A percentile compares a stretch with the other conserved stretches of the same genome.
These are phyloP conservation scores for Parapsyche elsis DNA, from an alignment of 1,140 invertebrate species.

Conservation along the genomic window DNA sequence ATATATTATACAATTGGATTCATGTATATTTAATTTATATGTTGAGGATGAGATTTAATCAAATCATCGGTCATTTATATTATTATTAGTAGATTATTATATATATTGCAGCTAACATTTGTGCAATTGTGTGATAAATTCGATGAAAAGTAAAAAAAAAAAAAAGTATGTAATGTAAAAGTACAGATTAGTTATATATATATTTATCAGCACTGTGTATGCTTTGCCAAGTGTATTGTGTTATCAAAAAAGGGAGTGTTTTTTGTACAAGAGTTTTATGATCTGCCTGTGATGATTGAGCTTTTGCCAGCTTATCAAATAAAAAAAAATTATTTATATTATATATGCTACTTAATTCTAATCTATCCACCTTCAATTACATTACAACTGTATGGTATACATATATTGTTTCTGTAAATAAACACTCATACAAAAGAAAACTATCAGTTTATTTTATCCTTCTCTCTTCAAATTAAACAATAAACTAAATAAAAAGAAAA, in stretches of 20 bases:
- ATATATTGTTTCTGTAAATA: conserved; percentile 56
- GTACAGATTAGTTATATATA: conserved; percentile 25
- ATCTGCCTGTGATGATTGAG: conserved; percentile 41
- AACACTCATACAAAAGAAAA: conserved; percentile 51
- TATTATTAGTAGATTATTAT: no score
- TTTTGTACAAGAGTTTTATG: conserved; percentile 20
- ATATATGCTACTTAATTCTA: conserved; percentile 51
- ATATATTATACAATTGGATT: no score
- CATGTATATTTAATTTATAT: no score
- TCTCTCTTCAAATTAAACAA: neutral
- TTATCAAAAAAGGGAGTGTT: conserved; percentile 36
- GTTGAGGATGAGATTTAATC: no score
- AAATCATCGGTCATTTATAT: no score
- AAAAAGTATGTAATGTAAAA: conserved; percentile 46
- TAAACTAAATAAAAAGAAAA: no score
- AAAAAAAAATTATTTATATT: conserved; percentile 42
- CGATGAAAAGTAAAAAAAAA: conserved; percentile 7
- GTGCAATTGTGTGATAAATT: conserved; percentile 28
- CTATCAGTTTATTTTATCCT: neutral
- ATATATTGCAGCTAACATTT: conserved; percentile 45
- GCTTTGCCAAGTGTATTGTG: conserved; percentile 53
- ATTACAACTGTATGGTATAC: conserved; percentile 54
- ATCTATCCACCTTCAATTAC: conserved; percentile 52
- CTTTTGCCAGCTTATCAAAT: conserved; percentile 50
- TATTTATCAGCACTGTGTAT: conserved; percentile 48